Base-by-base conservation (phyloP, 2,113 vertebrate species). In the Theristicus caerulescens region DNA sequence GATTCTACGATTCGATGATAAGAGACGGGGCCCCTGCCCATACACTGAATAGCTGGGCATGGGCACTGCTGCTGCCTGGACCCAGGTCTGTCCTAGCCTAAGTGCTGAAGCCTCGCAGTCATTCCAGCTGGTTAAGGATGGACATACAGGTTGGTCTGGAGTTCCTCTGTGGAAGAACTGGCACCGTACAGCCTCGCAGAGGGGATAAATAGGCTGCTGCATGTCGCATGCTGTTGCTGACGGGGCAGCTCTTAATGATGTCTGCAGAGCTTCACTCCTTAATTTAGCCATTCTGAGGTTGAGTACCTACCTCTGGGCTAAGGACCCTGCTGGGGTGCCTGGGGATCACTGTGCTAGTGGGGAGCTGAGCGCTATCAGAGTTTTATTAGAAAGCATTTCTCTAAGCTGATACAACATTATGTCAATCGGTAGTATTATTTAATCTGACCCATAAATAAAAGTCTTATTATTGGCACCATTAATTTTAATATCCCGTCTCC, bases 91-190 rank as follows among this genome's bases (percentile, higher is more conserved):
- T 55, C 22, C 74, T 29, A 61, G 65, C 47, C 47, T 21, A 15
- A 40, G 11, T 6, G 29, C 52, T 54, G 62, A 58, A 32, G 31
- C 16, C 57, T 31, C 6, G 4, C 27, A 0, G 3, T 6, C 0
- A 1, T 38, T 26, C 24, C 59, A 57, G n/a, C 26, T 52, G 70
- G 24, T 40, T 64, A 61, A 17, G 36, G 59, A 49, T n/a, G 49
- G 44, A 52, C 3, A 4, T 5, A 51, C 34, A 44, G 27, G 51
- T 3, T 70, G 36, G 16, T 21, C 34, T 52, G 49, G 32, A 78
- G 21, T 5, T 84, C 58, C 64, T 84, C 16, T 79, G 65, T 54
- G 27, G 40, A 66, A 70, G 25, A 73, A 54, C 18, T 54, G 42
- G 20, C 34, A 49, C n/a, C 51, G 17, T 34, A 47, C 40, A 44